Base-by-base conservation (phyloP, 2,113 vertebrate species). In the Gracilinanus agilis region DNA sequence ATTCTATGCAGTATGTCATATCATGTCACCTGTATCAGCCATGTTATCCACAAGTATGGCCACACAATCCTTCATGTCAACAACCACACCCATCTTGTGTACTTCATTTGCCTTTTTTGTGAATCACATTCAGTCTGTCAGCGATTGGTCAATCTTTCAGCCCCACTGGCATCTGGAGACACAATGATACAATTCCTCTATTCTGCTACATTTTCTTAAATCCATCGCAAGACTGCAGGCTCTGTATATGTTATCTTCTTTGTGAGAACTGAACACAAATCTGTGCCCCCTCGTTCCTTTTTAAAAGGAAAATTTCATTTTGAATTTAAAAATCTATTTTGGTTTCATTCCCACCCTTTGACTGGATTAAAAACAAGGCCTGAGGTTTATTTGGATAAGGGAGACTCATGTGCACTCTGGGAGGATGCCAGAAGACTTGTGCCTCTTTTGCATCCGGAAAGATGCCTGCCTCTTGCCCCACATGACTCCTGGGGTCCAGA, bases 31-130 rank as follows among this genome's bases (percentile, higher is more conserved):
- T 0, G 99, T 99, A 98, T 99, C 99, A 10, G 99, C 99, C 99
- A 99, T 99, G 97, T 99, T 99, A 88, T 99, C 99, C 0, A 99
- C 99, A 58, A 99, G 98, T 97, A 99, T 99, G 95, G 99, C 99
- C 92, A 99, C 99, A 1, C 99, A 99, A 96, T 99, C 99, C 97
- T 99, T 99, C 96, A 99, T 99, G 0, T 99, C 99, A 0, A 99
- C 99, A 90, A 99, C 99, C 97, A 99, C 98, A 55, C 99, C 99
- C 99, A 99, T 99, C 96, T 99, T 99, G 98, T 99, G 99, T 97
- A 99, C 99, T 96, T 99, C 99, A 44, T 99, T 99, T 90, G 99
- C 99, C 97, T 99, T 99, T 98, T 98, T 97, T 99, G 99, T 99
- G 95, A 99, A 99, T 90, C 99, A 99, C 99, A 75, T 99, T 99